These are phyloP conservation scores for Labeo rohita DNA, from an alignment of 2,113 vertebrate genomes.

Conservation along the genomic window DNA sequence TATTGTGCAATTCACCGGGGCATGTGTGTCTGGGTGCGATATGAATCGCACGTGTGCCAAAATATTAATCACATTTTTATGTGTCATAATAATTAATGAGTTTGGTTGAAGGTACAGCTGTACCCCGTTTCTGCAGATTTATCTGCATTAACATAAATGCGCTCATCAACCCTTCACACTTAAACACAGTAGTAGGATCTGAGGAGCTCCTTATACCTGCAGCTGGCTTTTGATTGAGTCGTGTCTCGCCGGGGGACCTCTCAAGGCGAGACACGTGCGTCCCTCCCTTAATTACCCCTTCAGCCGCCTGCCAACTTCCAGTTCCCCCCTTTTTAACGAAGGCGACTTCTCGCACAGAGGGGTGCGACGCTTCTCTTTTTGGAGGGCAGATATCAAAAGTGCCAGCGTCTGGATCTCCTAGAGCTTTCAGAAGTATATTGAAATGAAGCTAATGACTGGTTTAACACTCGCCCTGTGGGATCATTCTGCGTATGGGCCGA, in stretches of 20 bases:
- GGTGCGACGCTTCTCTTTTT: neutral
- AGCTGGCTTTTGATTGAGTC: constrained; percentile 76
- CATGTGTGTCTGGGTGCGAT: constrained; percentile 25
- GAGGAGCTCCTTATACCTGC: constrained; percentile 64
- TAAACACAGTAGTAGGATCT: constrained; percentile 37
- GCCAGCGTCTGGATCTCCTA: constrained; percentile 54
- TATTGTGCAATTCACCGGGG: constrained; percentile 42
- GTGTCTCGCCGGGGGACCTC: constrained; percentile 66
- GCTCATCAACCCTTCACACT: constrained; percentile 37
- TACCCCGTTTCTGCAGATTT: constrained; percentile 52
- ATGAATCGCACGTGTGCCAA: constrained; percentile 24
- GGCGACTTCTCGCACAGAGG: constrained; percentile 16
- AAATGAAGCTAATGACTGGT: constrained; percentile 69
- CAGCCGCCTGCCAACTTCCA: constrained; percentile 63
- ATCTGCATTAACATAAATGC: constrained; percentile 61
- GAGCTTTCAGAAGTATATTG: constrained; percentile 67
- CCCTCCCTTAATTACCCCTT: constrained; percentile 72
- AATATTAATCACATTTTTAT: constrained; percentile 63
- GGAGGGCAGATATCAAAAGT: constrained; percentile 39
- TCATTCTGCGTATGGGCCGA: constrained; percentile 25
- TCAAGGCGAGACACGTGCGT: constrained; percentile 68
- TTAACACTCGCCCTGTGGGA: constrained; percentile 28
- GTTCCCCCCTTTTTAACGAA: constrained; percentile 29
- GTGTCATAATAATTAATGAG: constrained; percentile 69
- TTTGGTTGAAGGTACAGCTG: constrained; percentile 72